Base-by-base conservation (phyloP, 2,797 vertebrate genomes). In the Tragelaphus eurycerus region DNA sequence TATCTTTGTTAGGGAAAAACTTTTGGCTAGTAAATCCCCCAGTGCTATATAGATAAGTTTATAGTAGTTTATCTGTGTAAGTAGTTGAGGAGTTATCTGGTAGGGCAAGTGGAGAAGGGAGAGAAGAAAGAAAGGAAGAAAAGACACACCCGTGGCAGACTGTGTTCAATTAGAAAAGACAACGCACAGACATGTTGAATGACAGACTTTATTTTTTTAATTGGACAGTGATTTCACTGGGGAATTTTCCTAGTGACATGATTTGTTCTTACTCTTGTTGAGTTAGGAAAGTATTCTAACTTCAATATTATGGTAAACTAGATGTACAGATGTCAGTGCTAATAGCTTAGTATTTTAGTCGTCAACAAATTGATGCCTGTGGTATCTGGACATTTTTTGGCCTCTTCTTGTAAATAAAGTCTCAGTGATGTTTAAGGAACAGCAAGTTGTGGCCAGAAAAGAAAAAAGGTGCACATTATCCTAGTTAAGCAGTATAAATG, bases 401-500 rank as follows among this genome's bases (percentile, higher is more conserved):
- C 97, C 92, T 98, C 92, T 98, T 98, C 97, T 98, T 98, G 71
- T 96, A 98, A 98, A 98, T 98, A 98, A 98, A 97, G 97, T 94
- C 87, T 98, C 97, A 98, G 86, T 98, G 96, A 98, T 98, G 97
- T 98, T 95, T 97, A 97, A 98, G 97, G 87, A 98, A 97, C 93
- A 98, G 97, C 95, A 98, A 92, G 97, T 98, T 96, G 96, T 98
- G 98, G 97, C 98, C 97, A 96, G 87, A 94, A 93, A 87, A 95
- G 43, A 90, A 90, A 95, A 98, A 98, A 84, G 34, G 97, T 97
- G 89, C 92, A 57, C 90, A 27, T 98, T 98, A 98, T 98, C 97
- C 98, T 98, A 98, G 89, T 97, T 98, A 97, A 98, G 97, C 98
- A 98, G 95, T 97, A 94, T 98, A 98, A 98, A 98, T 98, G 98